These are phyloP conservation scores for Philopedon plagiatum DNA, from an alignment of 2,888 invertebrate genomes.

Conservation along the genomic window DNA sequence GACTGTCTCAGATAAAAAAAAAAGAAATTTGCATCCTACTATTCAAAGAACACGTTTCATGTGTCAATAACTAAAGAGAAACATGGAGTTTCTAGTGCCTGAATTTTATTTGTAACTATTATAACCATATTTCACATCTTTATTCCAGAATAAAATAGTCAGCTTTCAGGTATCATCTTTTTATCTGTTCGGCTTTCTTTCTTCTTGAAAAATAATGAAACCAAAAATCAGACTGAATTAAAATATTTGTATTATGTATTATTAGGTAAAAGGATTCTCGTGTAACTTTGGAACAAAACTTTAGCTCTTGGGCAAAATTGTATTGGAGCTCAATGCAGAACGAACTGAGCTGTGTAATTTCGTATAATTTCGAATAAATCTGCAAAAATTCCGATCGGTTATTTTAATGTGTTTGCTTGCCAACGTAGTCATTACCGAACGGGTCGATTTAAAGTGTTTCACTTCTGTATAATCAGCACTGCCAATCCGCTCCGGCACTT, in stretches of 20 bases:
- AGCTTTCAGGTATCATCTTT: neutral
- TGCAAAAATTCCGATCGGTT: slow-evolving; percentile 40
- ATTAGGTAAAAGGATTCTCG: slow-evolving; percentile 30
- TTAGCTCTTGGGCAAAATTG: slow-evolving; percentile 19
- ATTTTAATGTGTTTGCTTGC: slow-evolving; percentile 39
- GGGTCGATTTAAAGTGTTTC: slow-evolving; percentile 36
- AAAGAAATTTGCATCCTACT: no score
- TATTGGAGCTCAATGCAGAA: slow-evolving; percentile 19
- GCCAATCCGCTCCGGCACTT: slow-evolving; percentile 16
- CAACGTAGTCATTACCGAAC: slow-evolving; percentile 36
- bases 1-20: no score
- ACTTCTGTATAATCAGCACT: slow-evolving; percentile 25
- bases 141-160: neutral
- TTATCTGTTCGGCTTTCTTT: slow-evolving; percentile 11
- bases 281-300: slow-evolving; percentile 25
- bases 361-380: slow-evolving; percentile 42
- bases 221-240: neutral
- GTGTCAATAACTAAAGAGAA: no score
- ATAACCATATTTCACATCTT: no score
- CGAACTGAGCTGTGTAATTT: slow-evolving; percentile 32
- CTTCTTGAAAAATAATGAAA: neutral
- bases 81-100: no score
- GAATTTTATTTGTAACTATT: no score
- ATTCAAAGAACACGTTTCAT: no score
- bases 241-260: slow-evolving; percentile 17